Evolutionary conservation across 2,888 invertebrate species (phyloP).

Genomic region (Brachylomia viminalis): DNA sequence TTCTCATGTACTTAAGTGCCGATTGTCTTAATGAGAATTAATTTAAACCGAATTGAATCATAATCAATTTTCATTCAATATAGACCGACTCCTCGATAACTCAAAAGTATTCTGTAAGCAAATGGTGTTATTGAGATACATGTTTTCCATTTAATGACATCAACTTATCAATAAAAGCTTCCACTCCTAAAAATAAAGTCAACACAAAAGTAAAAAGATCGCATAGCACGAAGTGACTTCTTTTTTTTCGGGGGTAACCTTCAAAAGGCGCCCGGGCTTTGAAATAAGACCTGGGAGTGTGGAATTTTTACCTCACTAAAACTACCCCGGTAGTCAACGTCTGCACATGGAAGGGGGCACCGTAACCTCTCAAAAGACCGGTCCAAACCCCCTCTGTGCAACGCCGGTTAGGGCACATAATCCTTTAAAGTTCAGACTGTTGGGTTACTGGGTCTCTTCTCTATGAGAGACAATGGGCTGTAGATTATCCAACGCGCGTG

Average conservation of each 20-base stretch:
- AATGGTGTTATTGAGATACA: background rate
- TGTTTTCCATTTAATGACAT: background rate
- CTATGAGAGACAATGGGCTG: background rate
- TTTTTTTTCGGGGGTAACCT: too few relatives aligned
- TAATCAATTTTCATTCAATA: background rate
- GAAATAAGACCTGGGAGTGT: too few relatives aligned
- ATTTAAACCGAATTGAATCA: too few relatives aligned
- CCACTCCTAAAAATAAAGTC: background rate
- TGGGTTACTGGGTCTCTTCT: background rate
- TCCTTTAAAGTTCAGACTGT: background rate
- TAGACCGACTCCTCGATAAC: background rate
- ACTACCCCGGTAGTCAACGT: too few relatives aligned
- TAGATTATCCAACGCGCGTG: background rate
- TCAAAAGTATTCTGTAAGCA: background rate
- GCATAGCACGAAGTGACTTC: background rate
- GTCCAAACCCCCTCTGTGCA: too few relatives aligned
- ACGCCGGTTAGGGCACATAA: too few relatives aligned
- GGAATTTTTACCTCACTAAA: too few relatives aligned
- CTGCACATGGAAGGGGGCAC: too few relatives aligned
- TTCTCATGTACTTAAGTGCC: too few relatives aligned
- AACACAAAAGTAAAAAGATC: background rate
- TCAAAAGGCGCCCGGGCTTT: too few relatives aligned
- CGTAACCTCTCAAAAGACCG: too few relatives aligned
- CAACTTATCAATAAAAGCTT: background rate
- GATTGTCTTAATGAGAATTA: too few relatives aligned